Evolutionary conservation across 2,797 vertebrate genomes (phyloP), one percentile per base, ranked within the genome.

Genomic region (Rhodeus uyekii): DNA sequence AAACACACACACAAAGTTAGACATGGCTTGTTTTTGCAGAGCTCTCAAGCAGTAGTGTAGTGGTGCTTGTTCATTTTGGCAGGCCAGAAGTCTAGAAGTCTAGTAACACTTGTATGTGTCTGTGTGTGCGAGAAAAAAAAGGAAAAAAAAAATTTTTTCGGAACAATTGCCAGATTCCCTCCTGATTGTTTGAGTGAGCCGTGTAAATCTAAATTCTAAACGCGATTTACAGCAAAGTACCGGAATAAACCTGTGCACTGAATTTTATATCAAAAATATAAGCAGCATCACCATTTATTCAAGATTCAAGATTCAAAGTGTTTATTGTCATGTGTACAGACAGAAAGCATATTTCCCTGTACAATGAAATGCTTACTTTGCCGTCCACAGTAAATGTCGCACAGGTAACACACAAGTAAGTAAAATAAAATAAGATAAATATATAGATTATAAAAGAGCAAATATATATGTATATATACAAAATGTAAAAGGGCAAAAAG

Each of bases 1-100:
- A 58, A 69, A 74, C 9, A 4, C 48, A 39, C 50, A 67, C 60
- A 76, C 13, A 36, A 29, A 61, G 36, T 69, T 27, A 71, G 24
- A 60, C 27, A 39, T 46, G 44, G 78, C 67, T 71, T 80, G 78
- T 80, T 72, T 71, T 80, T 71, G 24, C 55, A 48, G 65, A 42
- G 50, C 65, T 60, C 50, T 80, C 78, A 44, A 80, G 68, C 78
- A 72, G 29, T 48, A 36, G 50, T 71, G 36, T 58, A 46, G 42
- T 63, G 55, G 53, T 72, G 68, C n/a, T 12, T 44, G 27, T 16
- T 71, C 18, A 60, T 61, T 80, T 48, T 61, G 53, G 78, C 42
- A 81, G 55, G 68, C 13, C 68, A 63, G 22, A 63, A 61, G 32
- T 72, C 67, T 80, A 72, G 32, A 18, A 68, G 48, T 68, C 63